A percentile compares a stretch with the other conserved stretches of the same genome.
Evolutionary conservation across 2,888 invertebrate genomes (phyloP).

Genomic region (Polietes domitor): DNA sequence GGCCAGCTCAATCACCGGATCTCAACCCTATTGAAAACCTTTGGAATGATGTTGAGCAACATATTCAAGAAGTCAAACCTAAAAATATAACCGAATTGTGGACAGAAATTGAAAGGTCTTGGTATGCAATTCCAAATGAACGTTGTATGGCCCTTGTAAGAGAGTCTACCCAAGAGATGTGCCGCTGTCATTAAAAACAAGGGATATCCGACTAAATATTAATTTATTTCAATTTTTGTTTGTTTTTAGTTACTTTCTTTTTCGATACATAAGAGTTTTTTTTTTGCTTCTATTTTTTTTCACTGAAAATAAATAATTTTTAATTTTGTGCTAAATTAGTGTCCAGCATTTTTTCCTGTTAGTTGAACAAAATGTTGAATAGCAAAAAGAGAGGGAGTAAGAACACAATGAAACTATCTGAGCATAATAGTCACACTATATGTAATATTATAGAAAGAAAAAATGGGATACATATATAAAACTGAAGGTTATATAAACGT

Average conservation of each 20-base stretch:
- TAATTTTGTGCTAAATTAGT: conserved; percentile 9
- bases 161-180: conserved; percentile 28
- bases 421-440: too few relatives aligned
- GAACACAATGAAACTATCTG: not conserved
- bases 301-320: too few relatives aligned
- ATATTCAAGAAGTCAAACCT: conserved; percentile 3
- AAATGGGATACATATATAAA: too few relatives aligned
- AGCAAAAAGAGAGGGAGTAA: not conserved
- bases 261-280: conserved; percentile 7
- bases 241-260: too few relatives aligned
- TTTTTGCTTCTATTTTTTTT: too few relatives aligned
- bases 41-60: conserved; percentile 19
- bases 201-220: conserved; percentile 11
- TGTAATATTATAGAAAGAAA: too few relatives aligned
- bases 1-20: conserved; percentile 13
- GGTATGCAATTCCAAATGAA: conserved; percentile 30
- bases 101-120: not conserved
- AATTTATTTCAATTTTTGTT: not conserved
- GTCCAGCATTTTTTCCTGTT: not conserved
- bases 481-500: too few relatives aligned
- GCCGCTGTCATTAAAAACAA: not conserved
- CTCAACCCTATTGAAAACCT: conserved; percentile 27
- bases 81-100: conserved; percentile 18
- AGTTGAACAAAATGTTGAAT: not conserved
- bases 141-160: conserved; percentile 12